Evolutionary conservation across 2,797 vertebrate species (phyloP), one percentile per base, ranked within the genome.

Genomic region (Aphelocoma californica): DNA sequence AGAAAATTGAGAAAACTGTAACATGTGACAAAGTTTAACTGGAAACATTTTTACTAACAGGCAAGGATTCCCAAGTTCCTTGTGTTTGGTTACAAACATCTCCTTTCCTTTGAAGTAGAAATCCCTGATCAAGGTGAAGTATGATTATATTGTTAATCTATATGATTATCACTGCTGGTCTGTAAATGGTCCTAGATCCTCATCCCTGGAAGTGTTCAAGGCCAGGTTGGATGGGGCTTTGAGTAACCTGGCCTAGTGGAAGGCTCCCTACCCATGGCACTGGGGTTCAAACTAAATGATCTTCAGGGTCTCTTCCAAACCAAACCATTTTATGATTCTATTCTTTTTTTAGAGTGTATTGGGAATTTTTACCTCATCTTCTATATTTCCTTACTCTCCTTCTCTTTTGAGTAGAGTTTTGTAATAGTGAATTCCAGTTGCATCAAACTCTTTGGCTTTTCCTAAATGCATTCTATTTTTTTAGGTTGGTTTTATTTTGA

Each of bases 11-110:
- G 44, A 62, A 61, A 90, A 91, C 45, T 29, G 18, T 86, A 95
- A 70, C 61, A 53, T 56, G 29, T 80, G 47, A 86, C 36, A 86
- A 87, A 86, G 60, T 95, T 77, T 82, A 89, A 81, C 56, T 70
- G 65, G 56, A 94, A 95, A 72, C 26, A 67, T 57, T 94, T 95
- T 95, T 92, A 36, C 56, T 94, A 83, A 92, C 88, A 88, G 57
- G 18, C 20, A 86, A 80, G 53, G 17, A 77, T 72, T 93, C 48
- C 77, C 66, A 84, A 80, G 70, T 34, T 48, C 60, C 32, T 81
- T 84, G 9, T 11, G n/a, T 34, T 72, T 75, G 16, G 18, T 69
- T 81, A 42, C 25, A n/a, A 75, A 44, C 5, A 31, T 14, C 34
- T 65, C 47, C 29, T 58, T 80, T 74, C 28, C 23, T 81, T 75